phyloP scores from a whole-genome alignment of 1,140 invertebrate genomes.

The Atta texana region DNA sequence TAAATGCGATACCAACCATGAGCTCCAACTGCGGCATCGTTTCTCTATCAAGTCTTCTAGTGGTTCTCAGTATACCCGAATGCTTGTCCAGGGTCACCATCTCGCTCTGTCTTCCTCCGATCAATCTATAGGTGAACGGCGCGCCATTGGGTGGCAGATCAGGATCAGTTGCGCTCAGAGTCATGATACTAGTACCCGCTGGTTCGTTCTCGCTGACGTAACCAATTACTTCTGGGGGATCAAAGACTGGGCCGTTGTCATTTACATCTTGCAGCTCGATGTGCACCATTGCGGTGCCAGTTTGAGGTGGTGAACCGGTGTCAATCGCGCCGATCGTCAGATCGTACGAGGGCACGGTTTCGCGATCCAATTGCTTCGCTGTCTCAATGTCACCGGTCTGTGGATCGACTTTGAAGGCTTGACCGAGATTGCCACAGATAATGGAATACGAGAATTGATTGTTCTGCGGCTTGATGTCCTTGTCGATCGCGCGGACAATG shows the following conservation, averaged over 20 bases:
- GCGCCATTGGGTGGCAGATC: constrained; percentile 97
- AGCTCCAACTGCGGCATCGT: constrained; percentile 91
- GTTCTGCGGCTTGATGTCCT: constrained; percentile 96
- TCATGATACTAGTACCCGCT: constrained; percentile 93
- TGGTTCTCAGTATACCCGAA: constrained; percentile 93
- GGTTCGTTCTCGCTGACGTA: constrained; percentile 96
- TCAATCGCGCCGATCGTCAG: constrained; percentile 96
- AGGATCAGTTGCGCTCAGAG: constrained; percentile 93
- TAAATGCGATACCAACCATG: constrained; percentile 83
- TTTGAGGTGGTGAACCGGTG: constrained; percentile 94
- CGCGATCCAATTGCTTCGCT: constrained; percentile 92
- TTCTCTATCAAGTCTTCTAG: constrained; percentile 93
- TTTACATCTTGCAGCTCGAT: constrained; percentile 94
- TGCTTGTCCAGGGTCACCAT: constrained; percentile 92
- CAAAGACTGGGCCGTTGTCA: constrained; percentile 96
- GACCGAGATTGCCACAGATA: constrained; percentile 92
- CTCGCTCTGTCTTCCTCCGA: constrained; percentile 92
- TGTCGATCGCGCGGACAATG: constrained; percentile 94
- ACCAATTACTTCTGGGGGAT: constrained; percentile 89
- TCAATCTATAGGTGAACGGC: constrained; percentile 93
- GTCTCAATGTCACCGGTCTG: constrained; percentile 94
- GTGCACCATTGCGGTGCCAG: constrained; percentile 93
- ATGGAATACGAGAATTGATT: constrained; percentile 97
- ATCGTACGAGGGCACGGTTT: constrained; percentile 91
- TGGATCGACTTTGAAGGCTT: constrained; percentile 96